A percentile compares a stretch with the other conserved stretches of the same genome.
phyloP scores from a whole-genome alignment of 2,113 vertebrate genomes.

The Syngnathoides biaculeatus region DNA sequence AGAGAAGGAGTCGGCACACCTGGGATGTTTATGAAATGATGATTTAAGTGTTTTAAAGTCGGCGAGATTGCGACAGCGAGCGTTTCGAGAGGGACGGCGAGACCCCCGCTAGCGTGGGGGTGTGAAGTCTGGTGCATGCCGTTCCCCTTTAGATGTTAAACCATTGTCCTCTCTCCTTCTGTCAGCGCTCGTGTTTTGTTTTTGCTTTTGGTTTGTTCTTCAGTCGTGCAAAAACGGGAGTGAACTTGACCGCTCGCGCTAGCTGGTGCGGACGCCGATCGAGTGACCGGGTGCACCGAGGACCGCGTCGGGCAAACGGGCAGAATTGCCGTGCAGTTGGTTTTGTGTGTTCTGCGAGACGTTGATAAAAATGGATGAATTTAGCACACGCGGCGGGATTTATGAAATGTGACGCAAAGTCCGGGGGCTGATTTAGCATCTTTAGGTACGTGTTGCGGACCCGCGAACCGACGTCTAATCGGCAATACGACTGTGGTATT shows the following conservation, averaged over 20 bases:
- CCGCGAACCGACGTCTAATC: no score
- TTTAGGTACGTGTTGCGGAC: no score
- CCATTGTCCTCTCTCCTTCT: conserved; percentile 36
- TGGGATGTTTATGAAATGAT: conserved; percentile 5
- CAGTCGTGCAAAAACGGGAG: background rate
- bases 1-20: conserved; percentile 17
- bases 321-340: background rate
- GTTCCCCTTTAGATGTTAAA: conserved; percentile 36
- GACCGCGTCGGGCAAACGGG: background rate
- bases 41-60: conserved; percentile 11
- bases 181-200: conserved; percentile 30
- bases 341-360: background rate
- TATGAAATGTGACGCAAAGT: background rate
- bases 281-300: background rate
- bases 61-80: conserved; percentile 8
- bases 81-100: conserved; percentile 23
- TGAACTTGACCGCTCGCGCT: background rate
- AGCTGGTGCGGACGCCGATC: background rate
- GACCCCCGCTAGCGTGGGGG: conserved; percentile 33
- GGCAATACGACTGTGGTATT: no score
- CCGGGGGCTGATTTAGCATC: no score
- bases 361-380: background rate
- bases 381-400: background rate
- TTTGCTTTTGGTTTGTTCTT: conserved; percentile 33
- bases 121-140: conserved; percentile 30